Evolutionary conservation across 2,797 vertebrate species (phyloP).

Genomic region (Tangara arthus): DNA sequence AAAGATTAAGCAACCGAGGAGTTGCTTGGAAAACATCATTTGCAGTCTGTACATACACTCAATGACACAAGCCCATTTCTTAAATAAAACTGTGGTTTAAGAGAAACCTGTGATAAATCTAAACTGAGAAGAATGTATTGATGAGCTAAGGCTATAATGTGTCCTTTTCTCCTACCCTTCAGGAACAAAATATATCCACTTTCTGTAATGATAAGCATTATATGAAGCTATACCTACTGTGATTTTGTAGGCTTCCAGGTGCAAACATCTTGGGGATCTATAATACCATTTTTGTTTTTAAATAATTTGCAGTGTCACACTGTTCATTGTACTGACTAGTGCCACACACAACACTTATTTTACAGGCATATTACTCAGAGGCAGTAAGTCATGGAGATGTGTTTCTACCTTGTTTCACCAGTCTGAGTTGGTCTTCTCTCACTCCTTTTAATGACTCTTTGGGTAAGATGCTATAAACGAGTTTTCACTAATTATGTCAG

Average conservation of each 20-base stretch:
- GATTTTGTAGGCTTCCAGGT: background rate
- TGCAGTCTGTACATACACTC: background rate
- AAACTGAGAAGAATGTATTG: background rate
- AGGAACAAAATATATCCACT: background rate
- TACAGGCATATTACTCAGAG: background rate
- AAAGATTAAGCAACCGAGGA: background rate
- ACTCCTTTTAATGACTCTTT: background rate
- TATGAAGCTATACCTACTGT: background rate
- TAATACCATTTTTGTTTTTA: background rate
- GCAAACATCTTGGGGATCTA: background rate
- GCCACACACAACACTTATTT: background rate
- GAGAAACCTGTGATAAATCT: slow-evolving; percentile 8
- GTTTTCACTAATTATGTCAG: background rate
- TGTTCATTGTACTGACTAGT: background rate
- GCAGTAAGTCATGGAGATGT: background rate
- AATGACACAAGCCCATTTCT: background rate
- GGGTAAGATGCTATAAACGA: background rate
- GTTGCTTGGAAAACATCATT: background rate
- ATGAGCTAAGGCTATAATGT: background rate
- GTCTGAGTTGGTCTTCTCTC: background rate
- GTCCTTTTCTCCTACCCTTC: background rate
- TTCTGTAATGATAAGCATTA: background rate
- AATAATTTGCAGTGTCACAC: background rate
- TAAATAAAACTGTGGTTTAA: slow-evolving; percentile 12
- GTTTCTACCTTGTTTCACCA: background rate